Evolutionary conservation across 2,888 invertebrate species (phyloP).

Genomic region (Calliphora vomitoria): DNA sequence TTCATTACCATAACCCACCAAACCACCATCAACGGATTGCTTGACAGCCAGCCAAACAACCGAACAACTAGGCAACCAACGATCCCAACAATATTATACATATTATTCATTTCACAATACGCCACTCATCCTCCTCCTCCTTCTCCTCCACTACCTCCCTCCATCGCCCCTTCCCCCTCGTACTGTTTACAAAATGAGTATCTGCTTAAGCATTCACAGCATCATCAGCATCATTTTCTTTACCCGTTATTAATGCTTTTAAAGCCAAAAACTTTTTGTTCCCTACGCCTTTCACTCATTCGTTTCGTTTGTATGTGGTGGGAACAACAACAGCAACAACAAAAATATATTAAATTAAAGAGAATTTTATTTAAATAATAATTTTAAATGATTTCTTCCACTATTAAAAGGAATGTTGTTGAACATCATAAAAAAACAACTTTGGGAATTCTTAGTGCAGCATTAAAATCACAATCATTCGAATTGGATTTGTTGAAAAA

Average conservation of each 20-base stretch:
- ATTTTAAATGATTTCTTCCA: conserved; percentile 46
- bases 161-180: too few species aligned
- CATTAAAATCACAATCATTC: not conserved
- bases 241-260: conserved; percentile 52
- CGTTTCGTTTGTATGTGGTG: conserved; percentile 24
- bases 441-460: not conserved
- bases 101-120: not conserved
- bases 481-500: not conserved
- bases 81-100: conserved; percentile 28
- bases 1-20: conserved; percentile 50
- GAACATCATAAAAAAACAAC: not conserved
- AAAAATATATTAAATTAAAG: conserved; percentile 51
- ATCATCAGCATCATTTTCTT: conserved; percentile 48
- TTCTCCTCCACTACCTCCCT: too few species aligned
- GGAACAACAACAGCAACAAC: not conserved
- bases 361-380: conserved; percentile 59
- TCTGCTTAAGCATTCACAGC: conserved; percentile 30
- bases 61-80: conserved; percentile 41
- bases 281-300: conserved; percentile 45
- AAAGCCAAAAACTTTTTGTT: conserved; percentile 58
- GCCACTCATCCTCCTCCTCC: not conserved
- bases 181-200: not conserved
- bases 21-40: conserved; percentile 35
- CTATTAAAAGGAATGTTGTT: conserved; percentile 22
- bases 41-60: conserved; percentile 47